A percentile compares a stretch with the other conserved stretches of the same genome.
Conservation (phyloP, 37 sponge, comb jelly and placozoan species). For the Petrosia ficiformis region DNA sequence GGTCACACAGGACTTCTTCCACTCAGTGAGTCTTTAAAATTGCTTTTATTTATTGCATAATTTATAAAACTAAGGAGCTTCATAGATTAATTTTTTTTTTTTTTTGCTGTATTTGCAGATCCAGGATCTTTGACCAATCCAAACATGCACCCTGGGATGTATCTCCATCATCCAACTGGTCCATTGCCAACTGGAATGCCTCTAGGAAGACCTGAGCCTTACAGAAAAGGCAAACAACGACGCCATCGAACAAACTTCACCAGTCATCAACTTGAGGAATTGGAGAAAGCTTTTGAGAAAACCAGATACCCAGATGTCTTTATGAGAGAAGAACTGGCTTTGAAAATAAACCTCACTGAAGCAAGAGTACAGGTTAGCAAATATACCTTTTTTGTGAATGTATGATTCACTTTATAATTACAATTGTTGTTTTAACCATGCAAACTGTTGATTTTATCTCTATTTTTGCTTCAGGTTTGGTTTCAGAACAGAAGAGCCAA, state of each 20-base stretch:
- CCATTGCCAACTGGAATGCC: slow-evolving; percentile 10
- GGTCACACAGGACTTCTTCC: background rate
- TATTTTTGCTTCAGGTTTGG: slow-evolving; percentile 62
- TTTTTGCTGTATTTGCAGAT: background rate
- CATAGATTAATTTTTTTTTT: background rate
- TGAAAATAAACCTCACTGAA: slow-evolving; percentile 87
- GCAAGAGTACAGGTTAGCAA: slow-evolving; percentile 90
- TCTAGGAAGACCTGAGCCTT: slow-evolving; percentile 33
- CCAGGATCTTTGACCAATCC: slow-evolving; percentile 26
- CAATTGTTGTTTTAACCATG: background rate
- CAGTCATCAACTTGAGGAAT: slow-evolving; percentile 84
- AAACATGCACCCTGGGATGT: slow-evolving; percentile 22
- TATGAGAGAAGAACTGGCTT: slow-evolving; percentile 91
- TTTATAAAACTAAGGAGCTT: background rate
- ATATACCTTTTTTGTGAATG: background rate
- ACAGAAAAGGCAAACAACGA: slow-evolving; percentile 71
- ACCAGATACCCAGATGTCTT: slow-evolving; percentile 92
- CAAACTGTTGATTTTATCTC: background rate
- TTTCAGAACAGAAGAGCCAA: slow-evolving; percentile 85
- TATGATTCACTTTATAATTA: too few species aligned
- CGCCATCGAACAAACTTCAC: slow-evolving; percentile 88
- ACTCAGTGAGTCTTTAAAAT: background rate
- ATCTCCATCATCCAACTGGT: slow-evolving; percentile 39
- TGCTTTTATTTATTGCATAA: background rate
- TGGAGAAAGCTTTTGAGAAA: slow-evolving; percentile 85